Evolutionary conservation across 1,140 invertebrate species (phyloP), one percentile per base, ranked within the genome.

Genomic region (Solen grandis): DNA sequence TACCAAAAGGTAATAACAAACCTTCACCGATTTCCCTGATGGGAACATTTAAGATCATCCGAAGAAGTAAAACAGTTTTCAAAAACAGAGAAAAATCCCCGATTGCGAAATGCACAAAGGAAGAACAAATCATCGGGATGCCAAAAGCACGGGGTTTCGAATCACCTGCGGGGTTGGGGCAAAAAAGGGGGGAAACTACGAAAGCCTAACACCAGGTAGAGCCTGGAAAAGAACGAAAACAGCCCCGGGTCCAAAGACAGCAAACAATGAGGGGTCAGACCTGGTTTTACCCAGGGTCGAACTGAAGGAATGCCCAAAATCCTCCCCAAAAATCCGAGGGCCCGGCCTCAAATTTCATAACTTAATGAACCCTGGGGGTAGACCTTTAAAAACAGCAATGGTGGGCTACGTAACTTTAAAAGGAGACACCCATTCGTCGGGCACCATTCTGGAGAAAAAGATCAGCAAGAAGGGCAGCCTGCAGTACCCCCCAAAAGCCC

Each of bases 371-470:
- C 22, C 57, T 31, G 57, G 57, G 35, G 22, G 8, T 60, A 5
- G 19, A 31, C 13, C 27, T 31, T 3, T 1, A 2, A 31, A 60
- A 3, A 19, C 2, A 13, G 3, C 29, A 66, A 66, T 16, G 62
- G 62, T n/a, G 27, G 62, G 62, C 14, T 46, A 3, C 13, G 5
- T 5, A 5, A 22, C 25, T 66, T 66, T 46, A 66, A 66, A n/a
- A 3, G 35, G 33, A 14, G 62, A 27, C 62, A 66, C 22, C 33
- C 4, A 66, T 66, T 22, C 27, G 25, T 5, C 62, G 22, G 38
- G 62, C 13, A 66, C 62, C 5, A 66, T 66, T 2, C 27, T 27
- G 62, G 62, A 16, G 62, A 66, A 46, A 66, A 22, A 31, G 62
- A 5, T 66, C 62, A 8, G 33, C 33, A 22, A 36, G 41, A 16